Percentiles rank a stretch among this genome's conserved stretches.
These are phyloP conservation scores for Cebidichthys violaceus DNA, from an alignment of 2,113 vertebrate species.

Conservation along the genomic window DNA sequence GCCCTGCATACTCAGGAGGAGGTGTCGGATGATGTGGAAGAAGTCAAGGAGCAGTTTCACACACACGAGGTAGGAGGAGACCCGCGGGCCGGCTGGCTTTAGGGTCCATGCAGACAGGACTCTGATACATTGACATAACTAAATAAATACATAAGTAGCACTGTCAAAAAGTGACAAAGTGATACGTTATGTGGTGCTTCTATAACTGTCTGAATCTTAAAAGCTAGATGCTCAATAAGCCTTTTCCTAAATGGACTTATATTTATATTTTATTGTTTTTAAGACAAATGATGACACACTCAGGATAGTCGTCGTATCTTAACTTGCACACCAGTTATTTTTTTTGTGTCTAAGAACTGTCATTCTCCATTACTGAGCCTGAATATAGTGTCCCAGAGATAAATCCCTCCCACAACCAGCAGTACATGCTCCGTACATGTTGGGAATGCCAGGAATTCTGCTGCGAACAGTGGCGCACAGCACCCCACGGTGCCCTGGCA, in stretches of 20 bases:
- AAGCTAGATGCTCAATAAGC: background rate
- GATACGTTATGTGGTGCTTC: background rate
- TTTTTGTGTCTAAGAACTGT: constrained; percentile 11
- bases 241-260: background rate
- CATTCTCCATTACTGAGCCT: constrained; percentile 17
- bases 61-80: constrained; percentile 90
- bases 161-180: background rate
- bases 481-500: constrained; percentile 55
- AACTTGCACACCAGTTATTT: background rate
- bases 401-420: constrained; percentile 35
- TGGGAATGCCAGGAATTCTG: constrained; percentile 81
- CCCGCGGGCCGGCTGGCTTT: background rate
- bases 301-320: background rate
- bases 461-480: constrained; percentile 26
- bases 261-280: background rate
- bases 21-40: constrained; percentile 95
- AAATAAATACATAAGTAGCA: background rate
- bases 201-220: background rate
- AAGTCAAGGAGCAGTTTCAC: constrained; percentile 98
- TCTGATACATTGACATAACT: background rate
- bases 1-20: constrained; percentile 91
- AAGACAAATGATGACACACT: background rate
- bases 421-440: constrained; percentile 74
- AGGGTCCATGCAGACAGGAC: background rate
- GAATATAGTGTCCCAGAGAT: constrained; percentile 17